Evolutionary conservation across 2,113 vertebrate genomes (phyloP).

Genomic region (Cyrtonyx montezumae): DNA sequence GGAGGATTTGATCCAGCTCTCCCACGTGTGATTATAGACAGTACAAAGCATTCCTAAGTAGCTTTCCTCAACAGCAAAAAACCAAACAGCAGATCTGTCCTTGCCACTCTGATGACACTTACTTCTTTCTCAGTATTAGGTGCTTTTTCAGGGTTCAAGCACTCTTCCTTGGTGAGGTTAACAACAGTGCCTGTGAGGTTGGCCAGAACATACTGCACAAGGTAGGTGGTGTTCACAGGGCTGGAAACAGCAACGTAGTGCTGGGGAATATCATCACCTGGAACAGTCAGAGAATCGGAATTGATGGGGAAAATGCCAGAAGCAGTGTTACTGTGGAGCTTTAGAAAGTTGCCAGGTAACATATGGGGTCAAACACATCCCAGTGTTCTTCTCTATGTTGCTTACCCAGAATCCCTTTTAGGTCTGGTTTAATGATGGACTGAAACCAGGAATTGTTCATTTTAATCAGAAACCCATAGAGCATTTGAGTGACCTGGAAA

Average conservation of each 20-base stretch:
- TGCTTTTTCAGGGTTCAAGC: conserved; percentile 77
- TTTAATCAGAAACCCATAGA: conserved; percentile 88
- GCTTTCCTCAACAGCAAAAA: neutral
- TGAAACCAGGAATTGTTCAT: conserved; percentile 95
- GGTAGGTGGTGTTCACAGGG: conserved; percentile 76
- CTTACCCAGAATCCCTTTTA: conserved; percentile 77
- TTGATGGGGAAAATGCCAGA: neutral
- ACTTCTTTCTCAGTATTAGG: conserved; percentile 82
- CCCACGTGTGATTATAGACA: rapidly evolving
- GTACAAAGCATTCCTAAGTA: neutral
- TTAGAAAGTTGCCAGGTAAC: neutral
- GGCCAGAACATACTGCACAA: conserved; percentile 87
- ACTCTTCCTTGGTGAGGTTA: conserved; percentile 84
- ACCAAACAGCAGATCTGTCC: neutral
- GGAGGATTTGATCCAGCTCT: neutral
- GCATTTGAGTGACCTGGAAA: conserved; percentile 85
- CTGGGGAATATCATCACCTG: conserved; percentile 84
- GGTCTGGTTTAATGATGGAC: conserved; percentile 81
- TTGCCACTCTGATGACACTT: neutral
- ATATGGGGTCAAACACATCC: neutral
- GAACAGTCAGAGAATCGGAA: neutral
- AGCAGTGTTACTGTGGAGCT: neutral
- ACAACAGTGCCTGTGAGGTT: conserved; percentile 84
- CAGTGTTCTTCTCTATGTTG: neutral
- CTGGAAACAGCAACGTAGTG: conserved; percentile 86